Conservation (phyloP, 2,888 invertebrate species). For the Allacma fusca region DNA sequence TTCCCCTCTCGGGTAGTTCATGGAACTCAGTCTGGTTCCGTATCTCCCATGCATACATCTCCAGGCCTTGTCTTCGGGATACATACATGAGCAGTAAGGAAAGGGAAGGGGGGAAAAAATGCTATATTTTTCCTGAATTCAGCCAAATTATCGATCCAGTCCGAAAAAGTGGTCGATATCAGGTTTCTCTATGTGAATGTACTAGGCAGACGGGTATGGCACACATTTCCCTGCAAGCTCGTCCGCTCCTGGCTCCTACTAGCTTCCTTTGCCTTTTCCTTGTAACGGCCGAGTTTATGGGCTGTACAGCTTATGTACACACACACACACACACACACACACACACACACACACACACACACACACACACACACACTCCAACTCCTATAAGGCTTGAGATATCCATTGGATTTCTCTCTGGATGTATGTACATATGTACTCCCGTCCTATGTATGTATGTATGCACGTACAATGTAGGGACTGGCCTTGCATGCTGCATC, state of each 20-base stretch:
- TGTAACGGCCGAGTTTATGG: too few relatives aligned
- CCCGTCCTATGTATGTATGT: too few relatives aligned
- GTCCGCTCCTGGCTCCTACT: slow-evolving; percentile 33
- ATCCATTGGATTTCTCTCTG: background rate
- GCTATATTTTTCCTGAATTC: slow-evolving; percentile 42
- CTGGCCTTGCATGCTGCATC: too few relatives aligned
- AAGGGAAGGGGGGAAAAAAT: slow-evolving; percentile 19
- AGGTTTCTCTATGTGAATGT: slow-evolving; percentile 39
- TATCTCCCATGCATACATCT: background rate
- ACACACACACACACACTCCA: slow-evolving; percentile 1
- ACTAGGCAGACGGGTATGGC: slow-evolving; percentile 39
- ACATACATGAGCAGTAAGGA: too few relatives aligned
- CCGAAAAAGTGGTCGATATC: slow-evolving; percentile 45
- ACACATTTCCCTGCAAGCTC: slow-evolving; percentile 39
- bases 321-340: background rate
- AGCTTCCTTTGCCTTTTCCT: background rate
- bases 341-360: background rate
- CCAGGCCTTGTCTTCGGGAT: too few relatives aligned
- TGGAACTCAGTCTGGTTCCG: background rate
- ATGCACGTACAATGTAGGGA: too few relatives aligned
- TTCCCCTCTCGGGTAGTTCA: background rate
- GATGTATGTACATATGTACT: background rate
- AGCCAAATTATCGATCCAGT: slow-evolving; percentile 47
- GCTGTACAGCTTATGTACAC: too few relatives aligned
- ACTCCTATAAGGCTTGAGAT: background rate